These are phyloP conservation scores for Crossaster papposus DNA, from an alignment of 53 echinoderm and acorn worm genomes.

Conservation along the genomic window DNA sequence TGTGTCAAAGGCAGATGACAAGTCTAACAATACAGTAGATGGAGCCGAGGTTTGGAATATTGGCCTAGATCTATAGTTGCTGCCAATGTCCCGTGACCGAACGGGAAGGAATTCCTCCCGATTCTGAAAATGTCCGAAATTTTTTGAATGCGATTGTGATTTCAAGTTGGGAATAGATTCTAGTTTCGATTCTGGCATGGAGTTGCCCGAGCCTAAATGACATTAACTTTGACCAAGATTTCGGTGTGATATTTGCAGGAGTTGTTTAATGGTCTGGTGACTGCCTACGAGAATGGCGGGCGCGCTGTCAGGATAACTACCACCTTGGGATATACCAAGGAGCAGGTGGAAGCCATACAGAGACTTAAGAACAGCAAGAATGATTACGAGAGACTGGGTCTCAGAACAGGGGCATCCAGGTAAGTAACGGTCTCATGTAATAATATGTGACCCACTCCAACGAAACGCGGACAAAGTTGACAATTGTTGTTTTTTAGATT, in stretches of 20 bases:
- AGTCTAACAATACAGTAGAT: no score
- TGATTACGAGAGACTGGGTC: slow-evolving; percentile 81
- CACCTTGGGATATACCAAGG: slow-evolving; percentile 91
- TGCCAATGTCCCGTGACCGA: no score
- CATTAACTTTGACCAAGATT: background rate
- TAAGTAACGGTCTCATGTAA: slow-evolving; percentile 41
- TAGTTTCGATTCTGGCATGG: no score
- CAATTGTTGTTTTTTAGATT: background rate
- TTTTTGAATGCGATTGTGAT: no score
- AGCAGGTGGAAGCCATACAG: slow-evolving; percentile 89
- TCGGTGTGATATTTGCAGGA: slow-evolving; percentile 29
- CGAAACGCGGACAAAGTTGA: no score
- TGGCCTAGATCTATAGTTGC: no score
- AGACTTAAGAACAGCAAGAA: slow-evolving; percentile 77
- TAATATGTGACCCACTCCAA: background rate
- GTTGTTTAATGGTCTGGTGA: slow-evolving; percentile 82
- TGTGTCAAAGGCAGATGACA: no score
- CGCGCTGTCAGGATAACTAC: slow-evolving; percentile 84
- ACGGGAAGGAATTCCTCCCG: no score
- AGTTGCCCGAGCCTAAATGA: no score
- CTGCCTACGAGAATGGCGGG: slow-evolving; percentile 95
- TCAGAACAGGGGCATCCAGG: slow-evolving; percentile 81
- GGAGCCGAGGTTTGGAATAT: no score
- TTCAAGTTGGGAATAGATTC: no score
- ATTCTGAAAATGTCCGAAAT: no score